A percentile compares a stretch with the other conserved stretches of the same genome.
phyloP scores from a whole-genome alignment of 2,797 vertebrate genomes.

The Syndactyla subalaris region DNA sequence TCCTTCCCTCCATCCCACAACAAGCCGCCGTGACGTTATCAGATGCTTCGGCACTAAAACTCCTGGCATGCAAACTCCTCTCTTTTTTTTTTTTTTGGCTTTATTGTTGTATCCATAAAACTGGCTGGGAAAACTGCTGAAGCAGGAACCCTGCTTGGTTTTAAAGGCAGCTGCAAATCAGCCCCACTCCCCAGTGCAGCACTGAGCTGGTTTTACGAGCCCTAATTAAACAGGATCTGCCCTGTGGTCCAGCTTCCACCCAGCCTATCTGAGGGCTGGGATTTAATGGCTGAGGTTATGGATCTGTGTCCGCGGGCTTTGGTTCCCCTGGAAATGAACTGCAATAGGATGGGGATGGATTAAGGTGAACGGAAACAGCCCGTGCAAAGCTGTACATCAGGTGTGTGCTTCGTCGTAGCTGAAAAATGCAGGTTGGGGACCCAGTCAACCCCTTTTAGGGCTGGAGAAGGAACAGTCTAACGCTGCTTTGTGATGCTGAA shows the following conservation, averaged over 20 bases:
- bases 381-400: background rate
- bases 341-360: background rate
- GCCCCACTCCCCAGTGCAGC: conserved; percentile 12
- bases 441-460: accelerated
- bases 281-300: conserved; percentile 40
- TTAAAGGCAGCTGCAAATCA: conserved; percentile 72
- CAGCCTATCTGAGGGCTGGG: conserved; percentile 39
- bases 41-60: conserved; percentile 65
- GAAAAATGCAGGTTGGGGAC: background rate
- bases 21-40: conserved; percentile 34
- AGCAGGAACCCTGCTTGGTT: conserved; percentile 61
- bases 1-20: background rate
- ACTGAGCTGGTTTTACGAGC: conserved; percentile 42
- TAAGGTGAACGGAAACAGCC: background rate
- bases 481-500: background rate
- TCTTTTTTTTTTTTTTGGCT: background rate
- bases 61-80: background rate
- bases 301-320: background rate
- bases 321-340: background rate
- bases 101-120: conserved; percentile 64
- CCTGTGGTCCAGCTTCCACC: conserved; percentile 59
- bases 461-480: background rate
- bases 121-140: conserved; percentile 68
- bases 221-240: conserved; percentile 69
- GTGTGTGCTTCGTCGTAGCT: background rate